Conservation (phyloP, 1,140 invertebrate species). For the Nasonia vitripennis region DNA sequence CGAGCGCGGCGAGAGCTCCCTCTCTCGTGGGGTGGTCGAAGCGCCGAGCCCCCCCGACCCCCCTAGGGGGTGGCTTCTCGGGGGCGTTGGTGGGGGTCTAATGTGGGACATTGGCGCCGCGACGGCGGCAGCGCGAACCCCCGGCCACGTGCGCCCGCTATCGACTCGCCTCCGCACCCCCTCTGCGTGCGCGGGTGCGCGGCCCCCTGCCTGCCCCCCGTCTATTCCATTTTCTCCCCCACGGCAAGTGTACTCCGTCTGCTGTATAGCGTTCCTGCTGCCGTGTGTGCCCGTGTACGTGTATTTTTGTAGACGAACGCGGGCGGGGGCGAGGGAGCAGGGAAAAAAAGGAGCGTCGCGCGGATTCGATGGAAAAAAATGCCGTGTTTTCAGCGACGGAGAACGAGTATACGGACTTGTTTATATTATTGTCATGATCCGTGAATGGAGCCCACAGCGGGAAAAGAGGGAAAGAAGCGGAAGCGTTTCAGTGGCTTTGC, state of each 20-base stretch:
- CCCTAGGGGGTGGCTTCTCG: background rate
- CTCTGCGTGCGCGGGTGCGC: background rate
- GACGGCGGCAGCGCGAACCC: constrained; percentile 69
- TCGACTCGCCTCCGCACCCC: constrained; percentile 61
- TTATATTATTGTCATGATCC: constrained; percentile 33
- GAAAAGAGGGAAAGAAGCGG: background rate
- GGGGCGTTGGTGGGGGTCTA: constrained; percentile 58
- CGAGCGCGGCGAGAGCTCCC: constrained; percentile 22
- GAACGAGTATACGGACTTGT: background rate
- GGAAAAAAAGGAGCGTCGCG: background rate
- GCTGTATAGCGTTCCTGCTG: background rate
- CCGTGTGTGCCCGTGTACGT: background rate
- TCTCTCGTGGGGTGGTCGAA: background rate
- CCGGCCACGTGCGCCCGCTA: constrained; percentile 72
- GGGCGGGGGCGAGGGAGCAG: background rate
- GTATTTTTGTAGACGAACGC: background rate
- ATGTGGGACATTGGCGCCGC: constrained; percentile 71
- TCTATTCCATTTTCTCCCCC: constrained; percentile 24
- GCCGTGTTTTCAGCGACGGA: background rate
- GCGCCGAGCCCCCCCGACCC: background rate
- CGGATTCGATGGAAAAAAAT: constrained; percentile 11
- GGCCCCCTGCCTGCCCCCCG: background rate
- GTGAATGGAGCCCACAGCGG: constrained; percentile 25
- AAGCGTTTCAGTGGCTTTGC: background rate
- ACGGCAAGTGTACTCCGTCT: background rate